Evolutionary conservation across 2,888 invertebrate species (phyloP), one percentile per base, ranked within the genome.

Genomic region (Drosophila peninsularis): DNA sequence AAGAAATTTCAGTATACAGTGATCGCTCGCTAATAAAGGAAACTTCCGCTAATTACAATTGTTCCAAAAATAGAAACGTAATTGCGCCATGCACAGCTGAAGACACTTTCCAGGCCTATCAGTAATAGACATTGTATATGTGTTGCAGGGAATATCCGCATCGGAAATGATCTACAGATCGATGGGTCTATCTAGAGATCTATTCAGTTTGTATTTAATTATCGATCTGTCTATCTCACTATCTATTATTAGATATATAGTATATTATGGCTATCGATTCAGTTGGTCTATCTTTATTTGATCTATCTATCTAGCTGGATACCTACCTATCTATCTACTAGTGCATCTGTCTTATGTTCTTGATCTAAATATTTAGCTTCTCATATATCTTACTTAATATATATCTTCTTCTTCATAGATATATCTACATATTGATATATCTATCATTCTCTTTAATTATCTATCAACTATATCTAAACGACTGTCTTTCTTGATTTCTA

Each of bases 1-100:
- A 17, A 30, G 41, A 62, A 34, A 62, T 39, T 47, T 30, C 53
- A 45, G 37, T 32, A 17, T 54, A 64, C 32, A 52, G 42, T 62
- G 62, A 50, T 49, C 27, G 42, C 49, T 50, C 30, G 36, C 27
- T 42, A 30, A 55, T 24, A 34, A 44, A 58, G 50, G 49, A 50
- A 47, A 36, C 41, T n/a, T 37, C 14, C 41, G 41, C 53, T 58
- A 14, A 52, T 21, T 52, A 52, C 50, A 36, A 6, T 36, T 24
- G 50, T 24, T 58, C 21, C 39, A 19, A 57, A 41, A 32, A 41
- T 42, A 42, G 32, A 32, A n/a, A 4, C 41, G 13, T 10, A 24
- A 17, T 53, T 27, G 34, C 17, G 24, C 37, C 7, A 30, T 39
- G 19, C 27, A 30, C 21, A 21, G 34, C 21, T 14, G 5, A 17